phyloP scores from a whole-genome alignment of 2,113 vertebrate species.

The Glaucomys volans region DNA sequence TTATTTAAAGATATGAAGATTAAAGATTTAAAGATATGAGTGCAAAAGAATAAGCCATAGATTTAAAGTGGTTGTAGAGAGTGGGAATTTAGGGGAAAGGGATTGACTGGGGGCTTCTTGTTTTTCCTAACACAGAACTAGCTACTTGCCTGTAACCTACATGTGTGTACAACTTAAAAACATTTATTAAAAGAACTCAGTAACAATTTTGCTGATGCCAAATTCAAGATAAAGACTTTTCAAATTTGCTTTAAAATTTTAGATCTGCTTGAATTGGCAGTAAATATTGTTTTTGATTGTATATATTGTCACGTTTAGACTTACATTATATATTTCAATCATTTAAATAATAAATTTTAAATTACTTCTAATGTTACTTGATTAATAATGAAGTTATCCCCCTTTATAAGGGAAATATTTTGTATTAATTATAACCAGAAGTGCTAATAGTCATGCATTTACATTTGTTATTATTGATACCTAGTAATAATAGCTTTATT shows the following conservation, averaged over 20 bases:
- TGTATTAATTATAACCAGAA: background rate
- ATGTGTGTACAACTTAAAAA: background rate
- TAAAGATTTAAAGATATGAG: too few species aligned
- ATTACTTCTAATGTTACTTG: background rate
- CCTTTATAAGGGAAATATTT: background rate
- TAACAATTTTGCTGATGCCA: background rate
- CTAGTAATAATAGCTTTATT: background rate
- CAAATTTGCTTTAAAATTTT: background rate
- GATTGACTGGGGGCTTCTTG: background rate
- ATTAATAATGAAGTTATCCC: background rate
- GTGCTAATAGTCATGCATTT: background rate
- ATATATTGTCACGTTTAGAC: background rate
- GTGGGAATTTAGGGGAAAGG: background rate
- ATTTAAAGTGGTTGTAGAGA: background rate
- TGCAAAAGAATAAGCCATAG: background rate
- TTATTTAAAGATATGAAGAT: constrained; percentile 28
- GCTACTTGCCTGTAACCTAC: background rate
- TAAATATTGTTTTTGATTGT: background rate
- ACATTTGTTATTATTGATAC: constrained; percentile 19
- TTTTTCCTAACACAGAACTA: background rate
- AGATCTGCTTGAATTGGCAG: background rate
- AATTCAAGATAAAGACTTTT: background rate
- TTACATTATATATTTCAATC: background rate
- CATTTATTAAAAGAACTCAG: background rate
- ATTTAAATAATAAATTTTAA: constrained; percentile 12